Base-by-base conservation (phyloP, 2,113 vertebrate species). In the Platysteira castanea region DNA sequence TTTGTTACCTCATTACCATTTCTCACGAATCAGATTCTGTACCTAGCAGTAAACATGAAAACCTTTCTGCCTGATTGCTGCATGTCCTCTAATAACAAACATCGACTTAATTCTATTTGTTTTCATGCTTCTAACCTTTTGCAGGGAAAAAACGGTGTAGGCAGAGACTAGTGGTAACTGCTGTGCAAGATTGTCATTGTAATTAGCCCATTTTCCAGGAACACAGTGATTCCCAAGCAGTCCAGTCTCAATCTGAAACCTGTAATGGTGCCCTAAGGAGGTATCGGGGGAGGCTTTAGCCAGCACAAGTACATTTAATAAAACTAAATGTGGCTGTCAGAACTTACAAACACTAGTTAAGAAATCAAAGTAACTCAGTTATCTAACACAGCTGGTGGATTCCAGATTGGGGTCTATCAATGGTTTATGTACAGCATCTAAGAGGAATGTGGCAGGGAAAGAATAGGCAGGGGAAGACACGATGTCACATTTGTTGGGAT, bases 1-100 rank as follows among this genome's bases (percentile, higher is more conserved):
- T 93, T 93, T 95, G 87, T 79, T 94, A 54, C 37, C 63, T 93
- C 87, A 44, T 96, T 95, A 84, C 63, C 54, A 49, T 74, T 91
- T 85, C 59, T 95, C 91, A 63, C 59, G 82, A 63, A 74, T 91
- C 54, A 37, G 39, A 73, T 93, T 81, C 93, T 63, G 15, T 69
- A 86, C 78, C 70, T 87, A 76, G 50, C 75, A 79, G 50, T 63
- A 90, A 95, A 74, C 60, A 52, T 50, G 42, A 84, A 93, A 95
- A 93, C 65, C 52, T 75, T 82, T 89, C 78, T 4, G 35, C 78
- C 52, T 87, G 84, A 50, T 73, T 69, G 57, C 87, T 83, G 46
- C 42, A 37, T 26, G 15, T 80, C 26, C 82, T 81, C 74, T 53
- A 63, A 78, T 59, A 89, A 47, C 73, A 95, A 83, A 80, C 22